phyloP scores from a whole-genome alignment of 2,113 vertebrate genomes.

The Furnarius figulus region DNA sequence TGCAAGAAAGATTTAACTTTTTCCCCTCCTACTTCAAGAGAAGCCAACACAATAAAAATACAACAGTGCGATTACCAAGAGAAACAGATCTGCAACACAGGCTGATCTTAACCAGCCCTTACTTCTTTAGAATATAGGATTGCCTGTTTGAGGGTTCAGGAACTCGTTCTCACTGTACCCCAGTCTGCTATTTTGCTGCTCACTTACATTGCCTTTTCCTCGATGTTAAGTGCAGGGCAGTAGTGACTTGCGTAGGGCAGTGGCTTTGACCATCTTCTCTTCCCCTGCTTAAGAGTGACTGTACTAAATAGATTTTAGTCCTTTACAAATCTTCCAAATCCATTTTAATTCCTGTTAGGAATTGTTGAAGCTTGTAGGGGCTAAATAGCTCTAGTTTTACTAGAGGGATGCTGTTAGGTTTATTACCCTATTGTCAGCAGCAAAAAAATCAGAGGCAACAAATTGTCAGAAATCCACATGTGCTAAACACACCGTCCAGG shows the following conservation, averaged over 20 bases:
- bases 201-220: accelerated
- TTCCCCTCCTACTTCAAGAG: background rate
- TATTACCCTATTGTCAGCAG: background rate
- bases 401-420: background rate
- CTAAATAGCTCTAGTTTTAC: background rate
- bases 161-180: background rate
- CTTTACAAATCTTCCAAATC: background rate
- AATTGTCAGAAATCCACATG: background rate
- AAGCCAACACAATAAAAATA: background rate
- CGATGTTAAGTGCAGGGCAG: accelerated
- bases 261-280: background rate
- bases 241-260: background rate
- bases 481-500: background rate
- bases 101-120: background rate
- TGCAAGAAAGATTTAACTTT: background rate
- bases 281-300: background rate
- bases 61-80: background rate
- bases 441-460: background rate
- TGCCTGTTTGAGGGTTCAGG: background rate
- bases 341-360: background rate
- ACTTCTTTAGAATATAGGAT: background rate
- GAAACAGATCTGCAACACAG: background rate
- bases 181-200: background rate
- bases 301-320: background rate
- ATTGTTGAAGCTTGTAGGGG: background rate